Evolutionary conservation across 2,113 vertebrate genomes (phyloP).

Genomic region (Lucifuga dentata): DNA sequence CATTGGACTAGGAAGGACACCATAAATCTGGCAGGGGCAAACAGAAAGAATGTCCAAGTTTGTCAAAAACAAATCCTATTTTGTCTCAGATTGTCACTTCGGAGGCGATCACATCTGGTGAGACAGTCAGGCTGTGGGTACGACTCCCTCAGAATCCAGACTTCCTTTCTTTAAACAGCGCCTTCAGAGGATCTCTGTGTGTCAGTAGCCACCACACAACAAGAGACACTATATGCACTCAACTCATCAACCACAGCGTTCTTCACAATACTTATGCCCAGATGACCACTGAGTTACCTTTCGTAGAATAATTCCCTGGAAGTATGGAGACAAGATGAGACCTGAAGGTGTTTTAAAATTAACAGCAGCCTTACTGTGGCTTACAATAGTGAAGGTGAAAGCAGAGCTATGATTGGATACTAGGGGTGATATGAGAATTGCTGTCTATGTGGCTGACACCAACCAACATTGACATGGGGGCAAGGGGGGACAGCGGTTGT

Average conservation of each 20-base stretch:
- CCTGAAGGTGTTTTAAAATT: conserved; percentile 48
- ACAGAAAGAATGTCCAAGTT: conserved; percentile 76
- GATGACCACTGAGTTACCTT: conserved; percentile 1
- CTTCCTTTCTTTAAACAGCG: conserved; percentile 47
- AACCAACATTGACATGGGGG: neutral
- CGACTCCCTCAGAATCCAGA: conserved; percentile 7
- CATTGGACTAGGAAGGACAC: conserved; percentile 46
- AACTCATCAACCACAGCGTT: conserved; percentile 15
- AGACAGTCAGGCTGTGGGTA: conserved; percentile 55
- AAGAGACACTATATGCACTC: conserved; percentile 20
- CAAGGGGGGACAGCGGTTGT: conserved; percentile 12
- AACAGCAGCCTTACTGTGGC: conserved; percentile 29
- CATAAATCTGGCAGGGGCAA: conserved; percentile 74
- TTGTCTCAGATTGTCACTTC: conserved; percentile 68
- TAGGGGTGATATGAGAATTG: conserved; percentile 48
- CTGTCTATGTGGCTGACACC: conserved; percentile 27
- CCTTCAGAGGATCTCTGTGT: conserved; percentile 23
- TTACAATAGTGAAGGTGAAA: neutral
- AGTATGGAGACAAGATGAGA: neutral
- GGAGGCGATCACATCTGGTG: conserved; percentile 72
- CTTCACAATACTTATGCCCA: conserved; percentile 11
- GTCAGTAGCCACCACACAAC: conserved; percentile 15
- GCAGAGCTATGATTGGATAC: neutral
- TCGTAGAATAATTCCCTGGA: conserved; percentile 7
- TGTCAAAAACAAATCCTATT: conserved; percentile 78